phyloP scores from a whole-genome alignment of 2,888 invertebrate species.

The Colletes collaris region DNA sequence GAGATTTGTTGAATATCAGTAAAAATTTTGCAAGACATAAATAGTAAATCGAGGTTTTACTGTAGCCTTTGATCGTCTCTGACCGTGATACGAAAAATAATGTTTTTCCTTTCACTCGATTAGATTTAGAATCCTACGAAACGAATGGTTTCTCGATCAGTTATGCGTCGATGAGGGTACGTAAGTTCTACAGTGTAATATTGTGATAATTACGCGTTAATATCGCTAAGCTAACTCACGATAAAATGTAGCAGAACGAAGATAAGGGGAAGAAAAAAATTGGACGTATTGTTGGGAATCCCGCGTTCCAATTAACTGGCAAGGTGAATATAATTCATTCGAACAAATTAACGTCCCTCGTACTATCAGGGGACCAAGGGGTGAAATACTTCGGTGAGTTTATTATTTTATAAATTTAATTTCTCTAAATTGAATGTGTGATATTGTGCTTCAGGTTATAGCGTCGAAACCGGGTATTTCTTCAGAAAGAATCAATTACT shows the following conservation, averaged over 20 bases:
- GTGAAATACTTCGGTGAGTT: constrained; percentile 66
- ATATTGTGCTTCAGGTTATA: constrained; percentile 66
- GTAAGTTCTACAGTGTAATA: background rate
- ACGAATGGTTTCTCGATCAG: constrained; percentile 74
- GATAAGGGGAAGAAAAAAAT: background rate
- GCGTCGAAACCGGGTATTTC: constrained; percentile 73
- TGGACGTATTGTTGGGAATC: constrained; percentile 67
- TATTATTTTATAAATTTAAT: background rate
- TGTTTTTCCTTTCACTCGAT: background rate
- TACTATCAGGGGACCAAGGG: constrained; percentile 49
- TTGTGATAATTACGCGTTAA: background rate
- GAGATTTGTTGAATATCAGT: too few species aligned
- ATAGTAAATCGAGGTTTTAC: too few species aligned
- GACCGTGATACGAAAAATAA: background rate
- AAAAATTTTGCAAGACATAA: too few species aligned
- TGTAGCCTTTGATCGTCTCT: too few species aligned
- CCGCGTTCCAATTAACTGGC: constrained; percentile 64
- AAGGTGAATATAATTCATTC: constrained; percentile 52
- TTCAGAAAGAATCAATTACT: constrained; percentile 64
- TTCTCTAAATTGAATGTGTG: background rate
- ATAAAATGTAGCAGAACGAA: background rate
- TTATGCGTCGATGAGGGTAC: constrained; percentile 54
- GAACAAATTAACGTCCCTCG: background rate
- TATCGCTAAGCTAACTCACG: background rate
- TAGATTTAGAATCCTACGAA: constrained; percentile 71